A percentile compares a stretch with the other conserved stretches of the same genome.
Conservation (phyloP, 37 sponge, comb jelly and placozoan species). For the Hexactinellida sp. region DNA sequence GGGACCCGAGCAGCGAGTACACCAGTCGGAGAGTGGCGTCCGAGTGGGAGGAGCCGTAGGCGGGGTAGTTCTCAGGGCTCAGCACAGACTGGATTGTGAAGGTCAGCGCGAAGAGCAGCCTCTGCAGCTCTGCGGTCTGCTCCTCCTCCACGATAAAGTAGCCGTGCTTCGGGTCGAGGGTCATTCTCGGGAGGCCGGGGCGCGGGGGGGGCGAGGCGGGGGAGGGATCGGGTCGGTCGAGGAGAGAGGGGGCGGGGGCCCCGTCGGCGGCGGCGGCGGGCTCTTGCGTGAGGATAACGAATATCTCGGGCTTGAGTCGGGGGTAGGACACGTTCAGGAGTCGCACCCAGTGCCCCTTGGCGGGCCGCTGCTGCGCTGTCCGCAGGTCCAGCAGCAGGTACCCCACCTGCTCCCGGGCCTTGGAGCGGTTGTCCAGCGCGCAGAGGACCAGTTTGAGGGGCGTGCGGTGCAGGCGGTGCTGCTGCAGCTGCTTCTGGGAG, state of each 20-base stretch:
- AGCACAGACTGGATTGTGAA: not conserved
- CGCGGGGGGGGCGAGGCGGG: not conserved
- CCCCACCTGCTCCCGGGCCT: conserved; percentile 38
- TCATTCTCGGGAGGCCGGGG: not conserved
- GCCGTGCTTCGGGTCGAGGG: not conserved
- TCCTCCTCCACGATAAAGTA: conserved; percentile 15
- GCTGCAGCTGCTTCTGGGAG: conserved; percentile 47
- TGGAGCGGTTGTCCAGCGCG: conserved; percentile 28
- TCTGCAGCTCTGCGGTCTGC: not conserved
- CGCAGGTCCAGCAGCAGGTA: conserved; percentile 80
- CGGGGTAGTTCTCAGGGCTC: not conserved
- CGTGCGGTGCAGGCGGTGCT: conserved; percentile 78
- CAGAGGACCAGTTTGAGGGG: conserved; percentile 80
- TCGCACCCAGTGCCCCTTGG: conserved; percentile 31
- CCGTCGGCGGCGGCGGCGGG: not conserved
- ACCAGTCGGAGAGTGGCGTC: not conserved
- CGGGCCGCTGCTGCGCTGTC: conserved; percentile 19
- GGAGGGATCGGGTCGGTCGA: not conserved
- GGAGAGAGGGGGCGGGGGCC: not conserved
- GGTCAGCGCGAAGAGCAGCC: not conserved
- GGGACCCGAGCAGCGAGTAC: not conserved
- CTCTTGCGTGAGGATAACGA: conserved; percentile 44
- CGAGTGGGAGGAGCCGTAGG: not conserved
- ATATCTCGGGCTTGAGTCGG: conserved; percentile 46
- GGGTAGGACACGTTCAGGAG: conserved; percentile 40